A percentile compares a stretch with the other conserved stretches of the same genome.
Conservation (phyloP, 2,113 vertebrate species). For the Machaerirhynchus nigripectus region DNA sequence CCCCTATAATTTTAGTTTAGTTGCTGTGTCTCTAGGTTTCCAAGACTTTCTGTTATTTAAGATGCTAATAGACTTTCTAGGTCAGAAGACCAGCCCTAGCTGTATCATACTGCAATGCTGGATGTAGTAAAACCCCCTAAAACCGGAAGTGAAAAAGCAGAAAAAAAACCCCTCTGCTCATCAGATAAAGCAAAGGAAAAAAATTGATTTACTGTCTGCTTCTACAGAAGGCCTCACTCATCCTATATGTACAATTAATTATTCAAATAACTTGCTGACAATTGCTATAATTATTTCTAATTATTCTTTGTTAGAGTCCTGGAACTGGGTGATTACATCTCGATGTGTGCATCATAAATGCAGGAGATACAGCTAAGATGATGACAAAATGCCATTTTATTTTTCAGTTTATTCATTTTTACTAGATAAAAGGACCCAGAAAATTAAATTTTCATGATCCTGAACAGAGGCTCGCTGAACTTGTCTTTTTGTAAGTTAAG, state of each 20-base stretch:
- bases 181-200: background rate
- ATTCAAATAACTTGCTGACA: conserved; percentile 9
- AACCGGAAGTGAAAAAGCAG: background rate
- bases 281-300: background rate
- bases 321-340: background rate
- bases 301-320: background rate
- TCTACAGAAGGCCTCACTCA: background rate
- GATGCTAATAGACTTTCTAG: background rate
- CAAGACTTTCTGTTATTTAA: background rate
- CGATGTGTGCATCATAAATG: background rate
- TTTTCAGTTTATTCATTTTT: background rate
- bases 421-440: background rate
- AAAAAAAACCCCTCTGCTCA: fast-evolving
- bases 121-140: background rate
- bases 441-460: background rate
- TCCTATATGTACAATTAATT: background rate
- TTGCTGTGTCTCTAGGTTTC: background rate
- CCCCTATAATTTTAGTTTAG: background rate
- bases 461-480: background rate
- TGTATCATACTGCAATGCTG: background rate
- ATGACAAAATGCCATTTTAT: background rate
- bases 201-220: background rate
- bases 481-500: background rate
- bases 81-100: background rate
- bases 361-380: background rate